Percentiles rank a stretch among this genome's conserved stretches.
Evolutionary conservation across 30 jellyfish, hydroid and myxozoan genomes (phyloP).

Genomic region (Rhopilema esculentum): DNA sequence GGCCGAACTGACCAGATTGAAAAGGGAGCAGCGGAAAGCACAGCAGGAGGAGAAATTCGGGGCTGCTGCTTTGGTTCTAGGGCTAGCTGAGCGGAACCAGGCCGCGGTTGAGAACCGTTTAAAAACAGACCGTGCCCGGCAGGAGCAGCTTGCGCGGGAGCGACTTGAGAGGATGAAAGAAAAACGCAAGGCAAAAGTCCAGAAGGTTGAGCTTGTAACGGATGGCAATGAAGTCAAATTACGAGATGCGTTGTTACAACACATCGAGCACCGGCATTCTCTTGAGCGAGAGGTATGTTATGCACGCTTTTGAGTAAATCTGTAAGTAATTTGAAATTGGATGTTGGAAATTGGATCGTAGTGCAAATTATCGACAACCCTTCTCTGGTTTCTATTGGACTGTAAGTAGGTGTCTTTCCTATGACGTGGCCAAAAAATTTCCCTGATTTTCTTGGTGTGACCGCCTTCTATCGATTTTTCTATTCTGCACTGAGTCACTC

Average conservation of each 20-base stretch:
- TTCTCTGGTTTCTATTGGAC: too few relatives aligned
- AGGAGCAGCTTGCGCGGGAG: slow-evolving; percentile 90
- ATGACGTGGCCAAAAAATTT: neutral
- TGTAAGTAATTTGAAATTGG: neutral
- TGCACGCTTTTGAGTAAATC: neutral
- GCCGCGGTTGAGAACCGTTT: slow-evolving; percentile 79
- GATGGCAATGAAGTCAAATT: slow-evolving; percentile 44
- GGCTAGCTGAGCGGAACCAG: slow-evolving; percentile 90
- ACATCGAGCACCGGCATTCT: slow-evolving; percentile 76
- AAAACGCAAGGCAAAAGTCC: slow-evolving; percentile 31
- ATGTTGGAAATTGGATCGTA: neutral
- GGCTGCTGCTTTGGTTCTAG: slow-evolving; percentile 94
- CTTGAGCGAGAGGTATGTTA: slow-evolving; percentile 78
- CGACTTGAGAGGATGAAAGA: slow-evolving; percentile 79
- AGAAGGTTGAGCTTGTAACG: slow-evolving; percentile 43
- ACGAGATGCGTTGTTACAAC: slow-evolving; percentile 63
- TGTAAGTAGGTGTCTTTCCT: neutral
- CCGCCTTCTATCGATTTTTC: too few relatives aligned
- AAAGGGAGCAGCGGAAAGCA: slow-evolving; percentile 87
- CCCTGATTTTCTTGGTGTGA: neutral
- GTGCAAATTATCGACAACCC: too few relatives aligned
- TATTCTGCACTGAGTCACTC: too few relatives aligned
- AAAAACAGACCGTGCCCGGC: slow-evolving; percentile 87
- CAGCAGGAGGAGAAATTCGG: slow-evolving; percentile 94
- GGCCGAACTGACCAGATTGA: slow-evolving; percentile 84